These are phyloP conservation scores for Rotaria socialis DNA, from an alignment of 2,888 invertebrate genomes.

Conservation along the genomic window DNA sequence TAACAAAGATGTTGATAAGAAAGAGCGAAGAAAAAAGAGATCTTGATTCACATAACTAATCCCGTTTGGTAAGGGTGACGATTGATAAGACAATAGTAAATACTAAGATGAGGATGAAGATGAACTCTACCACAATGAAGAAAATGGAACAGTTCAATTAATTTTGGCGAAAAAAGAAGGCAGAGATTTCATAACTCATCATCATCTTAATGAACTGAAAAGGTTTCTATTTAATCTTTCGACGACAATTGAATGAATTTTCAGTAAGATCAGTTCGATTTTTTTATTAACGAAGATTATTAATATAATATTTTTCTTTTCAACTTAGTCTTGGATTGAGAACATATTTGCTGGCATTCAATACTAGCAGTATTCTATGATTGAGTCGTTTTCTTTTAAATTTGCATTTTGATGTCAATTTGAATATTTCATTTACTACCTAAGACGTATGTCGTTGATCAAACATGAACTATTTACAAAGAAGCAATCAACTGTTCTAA, in stretches of 20 bases:
- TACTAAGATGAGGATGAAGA: neutral
- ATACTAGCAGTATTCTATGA: neutral
- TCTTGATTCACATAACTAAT: constrained; percentile 32
- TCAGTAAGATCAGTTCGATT: too few relatives aligned
- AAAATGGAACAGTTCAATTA: neutral
- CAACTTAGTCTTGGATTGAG: neutral
- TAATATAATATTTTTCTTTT: neutral
- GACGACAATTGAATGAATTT: too few relatives aligned
- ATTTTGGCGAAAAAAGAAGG: neutral
- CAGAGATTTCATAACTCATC: neutral
- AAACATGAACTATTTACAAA: neutral
- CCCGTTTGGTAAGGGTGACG: constrained; percentile 26
- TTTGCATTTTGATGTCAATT: neutral
- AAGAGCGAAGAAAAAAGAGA: neutral
- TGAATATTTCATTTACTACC: neutral
- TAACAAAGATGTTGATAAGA: neutral
- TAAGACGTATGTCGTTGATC: too few relatives aligned
- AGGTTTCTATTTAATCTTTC: too few relatives aligned
- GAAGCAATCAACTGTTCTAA: constrained; percentile 1
- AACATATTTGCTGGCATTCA: neutral
- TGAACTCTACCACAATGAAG: neutral
- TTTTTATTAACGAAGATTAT: too few relatives aligned
- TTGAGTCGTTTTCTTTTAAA: neutral
- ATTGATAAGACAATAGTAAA: constrained; percentile 20
- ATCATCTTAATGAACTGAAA: neutral